These are phyloP conservation scores for Microtus pennsylvanicus DNA, from an alignment of 2,113 vertebrate genomes.

Conservation along the genomic window DNA sequence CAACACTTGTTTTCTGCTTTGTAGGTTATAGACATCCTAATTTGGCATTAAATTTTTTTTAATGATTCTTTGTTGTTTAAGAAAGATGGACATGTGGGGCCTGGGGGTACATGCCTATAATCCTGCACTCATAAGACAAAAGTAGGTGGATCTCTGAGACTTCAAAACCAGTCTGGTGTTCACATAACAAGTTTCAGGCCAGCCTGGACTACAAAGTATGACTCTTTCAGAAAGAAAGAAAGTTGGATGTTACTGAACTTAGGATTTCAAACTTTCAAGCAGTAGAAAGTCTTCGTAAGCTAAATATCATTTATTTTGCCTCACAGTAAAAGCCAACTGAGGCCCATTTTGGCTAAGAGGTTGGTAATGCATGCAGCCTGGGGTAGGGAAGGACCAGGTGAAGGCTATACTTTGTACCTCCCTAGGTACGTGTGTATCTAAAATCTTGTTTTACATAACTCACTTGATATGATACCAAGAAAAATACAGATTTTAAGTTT, in stretches of 20 bases:
- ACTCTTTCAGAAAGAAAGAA: not conserved
- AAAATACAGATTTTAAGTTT: not conserved
- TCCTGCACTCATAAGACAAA: not conserved
- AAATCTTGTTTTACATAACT: not conserved
- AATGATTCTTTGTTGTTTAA: slow-evolving; percentile 9
- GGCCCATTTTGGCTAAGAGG: not conserved
- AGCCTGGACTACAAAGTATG: not conserved
- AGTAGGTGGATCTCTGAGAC: not conserved
- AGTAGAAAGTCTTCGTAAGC: not conserved
- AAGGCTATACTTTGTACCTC: not conserved
- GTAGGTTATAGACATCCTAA: not conserved
- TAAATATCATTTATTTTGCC: not conserved
- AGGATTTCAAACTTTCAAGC: not conserved
- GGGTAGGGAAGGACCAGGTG: not conserved
- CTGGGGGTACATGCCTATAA: not conserved
- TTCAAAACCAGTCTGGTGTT: not conserved
- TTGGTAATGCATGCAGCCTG: not conserved
- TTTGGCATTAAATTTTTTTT: not conserved
- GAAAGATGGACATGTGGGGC: not conserved
- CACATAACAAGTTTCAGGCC: not conserved
- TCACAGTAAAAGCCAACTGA: slow-evolving; percentile 3
- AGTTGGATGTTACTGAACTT: not conserved
- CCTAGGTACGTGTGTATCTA: not conserved
- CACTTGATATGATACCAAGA: not conserved
- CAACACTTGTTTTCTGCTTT: not conserved